A percentile compares a stretch with the other conserved stretches of the same genome.
Evolutionary conservation across 1,140 invertebrate genomes (phyloP).

Genomic region (Tachypleus tridentatus): DNA sequence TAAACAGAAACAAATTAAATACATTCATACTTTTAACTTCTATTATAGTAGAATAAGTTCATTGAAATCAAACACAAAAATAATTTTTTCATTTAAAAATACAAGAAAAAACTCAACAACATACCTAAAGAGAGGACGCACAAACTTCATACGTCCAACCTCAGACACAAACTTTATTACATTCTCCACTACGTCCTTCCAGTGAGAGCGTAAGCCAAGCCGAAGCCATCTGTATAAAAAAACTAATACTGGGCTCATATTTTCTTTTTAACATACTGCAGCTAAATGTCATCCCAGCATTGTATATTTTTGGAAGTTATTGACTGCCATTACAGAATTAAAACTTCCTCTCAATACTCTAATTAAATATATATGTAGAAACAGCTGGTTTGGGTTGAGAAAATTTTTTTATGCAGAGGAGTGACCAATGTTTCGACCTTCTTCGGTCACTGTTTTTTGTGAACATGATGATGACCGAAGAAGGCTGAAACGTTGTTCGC

Average conservation of each 20-base stretch:
- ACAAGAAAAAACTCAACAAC: constrained; percentile 6
- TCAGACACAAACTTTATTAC: constrained; percentile 64
- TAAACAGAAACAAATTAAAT: too few relatives aligned
- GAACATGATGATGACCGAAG: too few relatives aligned
- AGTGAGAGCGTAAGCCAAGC: constrained; percentile 56
- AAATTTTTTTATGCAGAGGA: background rate
- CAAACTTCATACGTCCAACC: constrained; percentile 82
- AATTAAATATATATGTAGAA: constrained; percentile 26
- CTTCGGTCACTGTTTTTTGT: too few relatives aligned
- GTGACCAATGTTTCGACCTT: too few relatives aligned
- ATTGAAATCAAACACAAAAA: too few relatives aligned
- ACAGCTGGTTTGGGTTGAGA: constrained; percentile 29
- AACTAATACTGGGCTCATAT: too few relatives aligned
- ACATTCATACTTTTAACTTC: too few relatives aligned
- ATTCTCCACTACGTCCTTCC: constrained; percentile 47
- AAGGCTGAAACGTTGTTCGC: too few relatives aligned
- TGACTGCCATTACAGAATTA: constrained; percentile 2
- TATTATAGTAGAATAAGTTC: too few relatives aligned
- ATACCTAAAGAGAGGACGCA: constrained; percentile 63
- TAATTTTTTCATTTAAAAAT: too few relatives aligned
- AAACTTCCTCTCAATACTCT: background rate
- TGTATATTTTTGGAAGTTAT: background rate
- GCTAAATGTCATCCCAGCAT: background rate
- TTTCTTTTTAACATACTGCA: constrained; percentile 9
- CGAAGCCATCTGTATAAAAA: constrained; percentile 53